phyloP scores from a whole-genome alignment of 2,113 vertebrate genomes.

The Hystrix cristata region DNA sequence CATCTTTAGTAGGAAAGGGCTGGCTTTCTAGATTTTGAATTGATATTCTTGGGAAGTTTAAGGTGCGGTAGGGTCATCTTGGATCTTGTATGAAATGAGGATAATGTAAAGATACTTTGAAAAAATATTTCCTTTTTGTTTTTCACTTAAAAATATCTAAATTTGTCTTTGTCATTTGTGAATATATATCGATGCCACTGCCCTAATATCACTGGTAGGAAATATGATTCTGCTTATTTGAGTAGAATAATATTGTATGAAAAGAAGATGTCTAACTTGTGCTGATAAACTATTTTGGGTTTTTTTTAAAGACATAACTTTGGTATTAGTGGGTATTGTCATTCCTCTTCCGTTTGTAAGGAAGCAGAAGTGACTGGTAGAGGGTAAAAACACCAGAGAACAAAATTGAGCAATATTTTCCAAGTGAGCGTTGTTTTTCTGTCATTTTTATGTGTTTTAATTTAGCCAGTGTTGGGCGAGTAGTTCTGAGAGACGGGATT shows the following conservation, averaged over 20 bases:
- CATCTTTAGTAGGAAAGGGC: background rate
- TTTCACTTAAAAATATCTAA: conserved; percentile 25
- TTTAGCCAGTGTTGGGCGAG: conserved; percentile 72
- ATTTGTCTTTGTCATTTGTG: conserved; percentile 36
- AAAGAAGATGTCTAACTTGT: background rate
- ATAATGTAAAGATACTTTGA: conserved; percentile 45
- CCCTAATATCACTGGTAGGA: background rate
- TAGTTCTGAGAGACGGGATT: conserved; percentile 68
- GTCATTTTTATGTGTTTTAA: conserved; percentile 83
- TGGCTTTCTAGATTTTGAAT: background rate
- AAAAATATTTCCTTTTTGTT: conserved; percentile 17
- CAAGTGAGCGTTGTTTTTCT: conserved; percentile 73
- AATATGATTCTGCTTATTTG: background rate
- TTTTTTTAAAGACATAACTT: conserved; percentile 47
- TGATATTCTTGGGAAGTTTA: background rate
- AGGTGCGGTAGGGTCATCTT: background rate
- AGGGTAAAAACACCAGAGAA: conserved; percentile 65
- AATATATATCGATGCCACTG: background rate
- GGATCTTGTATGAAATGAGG: background rate
- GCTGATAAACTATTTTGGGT: background rate
- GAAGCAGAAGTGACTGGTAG: conserved; percentile 48
- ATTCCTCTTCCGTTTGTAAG: conserved; percentile 57
- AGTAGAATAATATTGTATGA: background rate
- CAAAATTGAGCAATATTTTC: conserved; percentile 77
- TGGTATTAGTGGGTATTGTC: background rate